Percentiles rank a stretch among this genome's conserved stretches.
Conservation (phyloP, 2,113 vertebrate genomes). For the Tachuris rubrigastra region DNA sequence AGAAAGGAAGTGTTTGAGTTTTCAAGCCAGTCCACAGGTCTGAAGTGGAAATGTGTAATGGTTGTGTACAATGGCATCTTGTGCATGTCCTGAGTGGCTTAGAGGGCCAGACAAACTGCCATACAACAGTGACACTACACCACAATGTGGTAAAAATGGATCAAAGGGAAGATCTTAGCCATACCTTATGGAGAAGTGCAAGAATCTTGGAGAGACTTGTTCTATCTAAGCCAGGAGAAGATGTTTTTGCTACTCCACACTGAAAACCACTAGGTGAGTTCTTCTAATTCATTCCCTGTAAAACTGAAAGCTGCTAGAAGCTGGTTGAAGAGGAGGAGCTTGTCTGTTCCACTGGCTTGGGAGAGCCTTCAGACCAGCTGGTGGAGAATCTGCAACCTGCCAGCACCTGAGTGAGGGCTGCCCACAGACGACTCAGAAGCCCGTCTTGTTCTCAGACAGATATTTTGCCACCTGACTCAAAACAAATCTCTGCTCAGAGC, state of each 20-base stretch:
- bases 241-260: neutral
- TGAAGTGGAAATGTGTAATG: neutral
- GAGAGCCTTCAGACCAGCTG: slow-evolving; percentile 16
- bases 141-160: neutral
- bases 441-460: neutral
- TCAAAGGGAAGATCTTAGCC: neutral
- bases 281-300: neutral
- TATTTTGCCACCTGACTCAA: slow-evolving; percentile 49
- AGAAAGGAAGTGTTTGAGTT: neutral
- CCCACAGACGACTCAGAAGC: neutral
- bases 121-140: neutral
- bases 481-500: slow-evolving; percentile 19
- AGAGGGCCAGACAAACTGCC: neutral
- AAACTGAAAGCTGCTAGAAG: neutral
- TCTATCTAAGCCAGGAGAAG: neutral
- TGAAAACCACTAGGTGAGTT: neutral
- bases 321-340: neutral
- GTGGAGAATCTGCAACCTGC: slow-evolving; percentile 36
- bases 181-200: neutral
- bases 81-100: neutral
- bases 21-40: neutral
- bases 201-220: neutral
- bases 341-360: neutral
- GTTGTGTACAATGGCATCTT: neutral
- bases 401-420: slow-evolving; percentile 37